Evolutionary conservation across 2,888 invertebrate species (phyloP).

Genomic region (Pterostichus madidus): DNA sequence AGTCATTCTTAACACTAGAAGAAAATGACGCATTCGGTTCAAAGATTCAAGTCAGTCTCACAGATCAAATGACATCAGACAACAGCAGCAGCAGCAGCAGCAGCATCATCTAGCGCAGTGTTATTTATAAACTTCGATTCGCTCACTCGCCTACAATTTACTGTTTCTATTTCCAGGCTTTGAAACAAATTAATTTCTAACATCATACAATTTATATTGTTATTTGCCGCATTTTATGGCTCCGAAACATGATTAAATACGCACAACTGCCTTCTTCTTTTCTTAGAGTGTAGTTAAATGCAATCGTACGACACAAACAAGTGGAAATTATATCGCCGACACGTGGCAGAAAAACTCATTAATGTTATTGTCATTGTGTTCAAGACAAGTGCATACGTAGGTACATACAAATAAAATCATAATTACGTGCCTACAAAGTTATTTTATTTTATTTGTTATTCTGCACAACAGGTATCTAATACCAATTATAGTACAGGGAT

Average conservation of each 20-base stretch:
- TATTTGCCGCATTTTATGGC: conserved; percentile 40
- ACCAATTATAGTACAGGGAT: too few species aligned
- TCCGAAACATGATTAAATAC: conserved; percentile 39
- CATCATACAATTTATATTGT: conserved; percentile 47
- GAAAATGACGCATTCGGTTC: conserved; percentile 41
- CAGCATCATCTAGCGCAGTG: conserved; percentile 41
- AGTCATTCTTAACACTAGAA: neutral
- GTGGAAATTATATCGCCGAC: conserved; percentile 1
- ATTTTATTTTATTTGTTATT: too few species aligned
- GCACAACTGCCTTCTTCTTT: conserved; percentile 30
- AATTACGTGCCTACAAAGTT: too few species aligned
- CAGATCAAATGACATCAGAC: conserved; percentile 52
- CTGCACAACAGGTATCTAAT: too few species aligned
- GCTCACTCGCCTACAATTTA: conserved; percentile 52
- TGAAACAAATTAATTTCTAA: conserved; percentile 54
- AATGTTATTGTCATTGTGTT: too few species aligned
- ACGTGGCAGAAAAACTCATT: neutral
- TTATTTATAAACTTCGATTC: conserved; percentile 50
- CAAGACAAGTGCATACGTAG: too few species aligned
- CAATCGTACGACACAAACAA: conserved; percentile 20
- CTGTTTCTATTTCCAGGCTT: conserved; percentile 48
- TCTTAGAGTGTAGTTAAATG: conserved; percentile 14
- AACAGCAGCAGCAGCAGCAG: neutral
- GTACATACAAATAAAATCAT: too few species aligned
- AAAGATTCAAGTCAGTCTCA: conserved; percentile 30